Conservation (phyloP, 2,113 vertebrate genomes). For the Gallinago undulata region DNA sequence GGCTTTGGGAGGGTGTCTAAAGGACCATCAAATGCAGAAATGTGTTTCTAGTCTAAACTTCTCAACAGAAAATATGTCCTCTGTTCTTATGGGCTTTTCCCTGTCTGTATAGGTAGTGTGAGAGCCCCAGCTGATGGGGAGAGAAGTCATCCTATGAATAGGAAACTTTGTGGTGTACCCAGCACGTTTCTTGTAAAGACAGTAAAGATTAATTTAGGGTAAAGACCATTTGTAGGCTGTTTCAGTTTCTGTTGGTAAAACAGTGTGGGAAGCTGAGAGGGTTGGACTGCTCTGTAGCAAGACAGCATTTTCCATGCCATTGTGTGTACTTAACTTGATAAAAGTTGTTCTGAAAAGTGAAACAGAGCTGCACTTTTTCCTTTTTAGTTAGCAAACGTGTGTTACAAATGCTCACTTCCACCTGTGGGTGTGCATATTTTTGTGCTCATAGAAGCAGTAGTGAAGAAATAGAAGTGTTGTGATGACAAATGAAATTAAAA, state of each 20-base stretch:
- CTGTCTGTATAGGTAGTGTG: not conserved
- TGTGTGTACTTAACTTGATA: not conserved
- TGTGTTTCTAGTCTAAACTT: not conserved
- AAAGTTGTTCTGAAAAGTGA: not conserved
- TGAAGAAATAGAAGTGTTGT: slow-evolving; percentile 11
- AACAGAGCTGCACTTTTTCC: not conserved
- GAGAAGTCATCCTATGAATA: not conserved
- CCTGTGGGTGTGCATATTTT: not conserved
- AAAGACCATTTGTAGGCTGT: not conserved
- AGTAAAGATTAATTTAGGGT: not conserved
- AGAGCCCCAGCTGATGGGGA: not conserved
- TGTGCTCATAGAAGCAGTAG: not conserved
- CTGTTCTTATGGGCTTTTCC: not conserved
- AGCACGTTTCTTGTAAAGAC: not conserved
- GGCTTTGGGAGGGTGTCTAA: not conserved
- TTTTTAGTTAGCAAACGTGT: not conserved
- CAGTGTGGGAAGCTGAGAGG: fast-evolving
- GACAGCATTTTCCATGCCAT: not conserved
- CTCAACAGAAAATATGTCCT: not conserved
- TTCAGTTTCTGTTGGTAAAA: not conserved
- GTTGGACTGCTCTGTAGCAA: not conserved
- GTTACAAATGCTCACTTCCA: not conserved
- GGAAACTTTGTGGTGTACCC: not conserved
- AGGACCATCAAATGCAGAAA: not conserved
- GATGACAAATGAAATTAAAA: slow-evolving; percentile 38